Percentiles rank a stretch among this genome's conserved stretches.
These are phyloP conservation scores for Clamator glandarius DNA, from an alignment of 2,797 vertebrate genomes.

Conservation along the genomic window DNA sequence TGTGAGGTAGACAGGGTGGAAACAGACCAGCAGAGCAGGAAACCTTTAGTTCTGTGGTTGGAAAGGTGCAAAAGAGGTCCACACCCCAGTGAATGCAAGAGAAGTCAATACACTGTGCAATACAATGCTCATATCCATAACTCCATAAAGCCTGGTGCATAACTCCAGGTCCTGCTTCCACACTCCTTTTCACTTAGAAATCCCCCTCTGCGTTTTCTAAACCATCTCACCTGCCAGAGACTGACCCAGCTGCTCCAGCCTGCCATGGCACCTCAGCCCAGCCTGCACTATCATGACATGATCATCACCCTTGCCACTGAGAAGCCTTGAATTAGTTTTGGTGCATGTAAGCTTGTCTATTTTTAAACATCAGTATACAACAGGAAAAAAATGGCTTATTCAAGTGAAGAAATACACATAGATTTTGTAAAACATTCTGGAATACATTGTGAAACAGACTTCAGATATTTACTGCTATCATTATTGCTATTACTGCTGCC, in stretches of 20 bases:
- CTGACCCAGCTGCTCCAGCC: not conserved
- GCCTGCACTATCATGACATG: rapidly evolving
- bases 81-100: rapidly evolving
- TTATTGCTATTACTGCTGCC: not conserved
- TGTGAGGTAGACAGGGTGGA: not conserved
- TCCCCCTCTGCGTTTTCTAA: not conserved
- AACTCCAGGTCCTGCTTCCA: not conserved
- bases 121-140: not conserved
- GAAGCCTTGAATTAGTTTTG: not conserved
- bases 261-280: not conserved
- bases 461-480: not conserved
- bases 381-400: not conserved
- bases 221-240: not conserved
- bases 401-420: not conserved
- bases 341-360: not conserved
- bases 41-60: not conserved
- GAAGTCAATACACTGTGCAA: not conserved
- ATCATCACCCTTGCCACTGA: not conserved
- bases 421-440: not conserved
- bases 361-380: not conserved
- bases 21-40: not conserved
- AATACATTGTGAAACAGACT: not conserved
- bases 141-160: not conserved
- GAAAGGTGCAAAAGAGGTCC: not conserved
- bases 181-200: not conserved